Evolutionary conservation across 2,888 invertebrate species (phyloP), one percentile per base, ranked within the genome.

Genomic region (Leptopterna dolabrata): DNA sequence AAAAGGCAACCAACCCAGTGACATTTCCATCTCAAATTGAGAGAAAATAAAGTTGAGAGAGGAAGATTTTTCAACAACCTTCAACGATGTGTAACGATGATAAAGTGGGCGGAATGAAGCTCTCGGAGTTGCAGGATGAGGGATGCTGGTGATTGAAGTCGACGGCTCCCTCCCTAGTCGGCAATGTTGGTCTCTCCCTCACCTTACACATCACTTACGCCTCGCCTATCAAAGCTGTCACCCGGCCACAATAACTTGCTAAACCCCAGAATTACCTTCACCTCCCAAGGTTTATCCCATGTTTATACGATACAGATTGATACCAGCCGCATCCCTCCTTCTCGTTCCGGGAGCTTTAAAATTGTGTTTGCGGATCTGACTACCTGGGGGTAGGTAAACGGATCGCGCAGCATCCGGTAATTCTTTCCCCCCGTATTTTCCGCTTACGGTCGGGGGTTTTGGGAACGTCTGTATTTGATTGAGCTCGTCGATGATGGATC

Each of bases 181-280:
- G 36, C 36, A 36, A 36, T 30, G 71, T 9, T 27, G 43, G 19
- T 41, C 45, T 19, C 30, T 55, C 36, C 30, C 63, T n/a, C 82
- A 63, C 82, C 76, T 14, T 14, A 16, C 43, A 43, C 81, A 76
- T 85, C 85, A 76, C 85, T 85, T 85, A 85, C 85, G 85, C 85
- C 85, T 85, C 85, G 85, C 85, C 85, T 85, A 85, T 85, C 85
- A 85, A 85, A 85, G 85, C 85, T 85, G 85, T 85, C 85, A 85
- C 85, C 85, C 41, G 24, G 85, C 85, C 85, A 85, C 85, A 85
- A 85, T 85, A 85, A 85, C 85, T 85, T 85, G 85, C 85, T 85
- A 85, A 85, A 85, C 85, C 85, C 43, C 73, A 41, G 85, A 78
- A 85, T 85, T 85, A 85, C 85, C 85, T 85, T 71, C 29, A 73